Base-by-base conservation (phyloP, 2,797 vertebrate genomes). In the Myiothlypis coronata region DNA sequence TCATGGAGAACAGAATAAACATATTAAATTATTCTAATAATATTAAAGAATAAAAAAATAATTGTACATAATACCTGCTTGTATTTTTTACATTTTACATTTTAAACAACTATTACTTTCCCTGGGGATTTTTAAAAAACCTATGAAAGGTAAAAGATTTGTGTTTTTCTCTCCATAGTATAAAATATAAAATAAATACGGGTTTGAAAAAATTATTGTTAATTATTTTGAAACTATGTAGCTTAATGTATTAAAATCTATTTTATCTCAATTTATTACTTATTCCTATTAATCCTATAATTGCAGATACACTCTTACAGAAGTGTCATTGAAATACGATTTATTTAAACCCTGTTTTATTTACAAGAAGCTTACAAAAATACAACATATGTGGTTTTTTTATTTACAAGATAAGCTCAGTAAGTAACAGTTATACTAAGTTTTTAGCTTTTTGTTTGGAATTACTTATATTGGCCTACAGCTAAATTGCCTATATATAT, bases 121-220 rank as follows among this genome's bases (percentile, higher is more conserved):
- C 60, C 15, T 19, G 46, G 1, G 1, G 0, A 5, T 37, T 57
- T 81, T 57, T 24, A 49, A 32, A 19, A 74, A 43, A 1, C 6
- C 5, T 46, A 14, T 39, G 20, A 85, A 70, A 81, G 2, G 3
- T 43, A 49, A 65, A 7, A 83, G 6, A 56, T 2, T 77, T 52
- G 6, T 1, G 21, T 64, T 80, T 71, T 3, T 37, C 14, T 61
- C 70, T 57, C 59, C 9, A 15, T 21, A 44, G 6, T 69, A 19
- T 41, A 59, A 83, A 83, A 53, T 22, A 57, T 6, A 60, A 86
- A 69, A 34, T 9, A 52, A 41, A 43, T 8, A 27, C 1, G 3
- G 2, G 2, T 17, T 39, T 74, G 11, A 34, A 49, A 90, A 70
- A 57, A 22, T 52, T 5, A 56, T 15, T 24, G 15, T 13, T 1